These are phyloP conservation scores for Lycodopsis pacificus DNA, from an alignment of 2,797 vertebrate species.

Conservation along the genomic window DNA sequence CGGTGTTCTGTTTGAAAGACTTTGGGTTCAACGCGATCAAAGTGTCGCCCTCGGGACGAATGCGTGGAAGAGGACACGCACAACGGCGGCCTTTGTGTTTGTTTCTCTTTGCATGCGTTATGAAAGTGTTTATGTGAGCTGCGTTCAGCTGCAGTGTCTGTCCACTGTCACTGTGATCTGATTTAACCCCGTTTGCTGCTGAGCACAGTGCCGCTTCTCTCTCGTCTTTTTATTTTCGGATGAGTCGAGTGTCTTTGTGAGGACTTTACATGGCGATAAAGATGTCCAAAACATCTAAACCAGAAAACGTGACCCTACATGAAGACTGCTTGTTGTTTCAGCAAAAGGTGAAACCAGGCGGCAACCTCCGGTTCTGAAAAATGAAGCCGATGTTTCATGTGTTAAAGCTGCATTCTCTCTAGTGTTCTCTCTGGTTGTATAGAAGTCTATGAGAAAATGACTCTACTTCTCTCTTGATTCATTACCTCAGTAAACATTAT, in stretches of 20 bases:
- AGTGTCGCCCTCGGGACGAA: slow-evolving; percentile 2
- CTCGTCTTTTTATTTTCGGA: neutral
- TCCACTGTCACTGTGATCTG: slow-evolving; percentile 15
- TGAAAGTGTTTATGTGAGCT: slow-evolving; percentile 23
- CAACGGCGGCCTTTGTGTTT: slow-evolving; percentile 32
- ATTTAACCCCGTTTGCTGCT: neutral
- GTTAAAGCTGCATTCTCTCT: too few relatives aligned
- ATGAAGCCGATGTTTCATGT: too few relatives aligned
- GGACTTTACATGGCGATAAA: neutral
- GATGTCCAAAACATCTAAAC: neutral
- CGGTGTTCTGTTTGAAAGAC: slow-evolving; percentile 25
- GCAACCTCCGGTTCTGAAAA: too few relatives aligned
- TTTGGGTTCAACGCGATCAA: slow-evolving; percentile 23
- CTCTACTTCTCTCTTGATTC: too few relatives aligned
- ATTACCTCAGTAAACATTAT: too few relatives aligned
- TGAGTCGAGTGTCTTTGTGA: neutral
- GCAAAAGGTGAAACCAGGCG: too few relatives aligned
- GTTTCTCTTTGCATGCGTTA: neutral
- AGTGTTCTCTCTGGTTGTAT: neutral
- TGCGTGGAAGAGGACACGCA: slow-evolving; percentile 1
- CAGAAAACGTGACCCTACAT: neutral
- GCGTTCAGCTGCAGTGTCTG: slow-evolving; percentile 12
- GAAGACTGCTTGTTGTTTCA: neutral
- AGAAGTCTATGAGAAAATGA: neutral
- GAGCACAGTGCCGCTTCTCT: neutral